Evolutionary conservation across 2,888 invertebrate species (phyloP).

Genomic region (Heliconius hortense): DNA sequence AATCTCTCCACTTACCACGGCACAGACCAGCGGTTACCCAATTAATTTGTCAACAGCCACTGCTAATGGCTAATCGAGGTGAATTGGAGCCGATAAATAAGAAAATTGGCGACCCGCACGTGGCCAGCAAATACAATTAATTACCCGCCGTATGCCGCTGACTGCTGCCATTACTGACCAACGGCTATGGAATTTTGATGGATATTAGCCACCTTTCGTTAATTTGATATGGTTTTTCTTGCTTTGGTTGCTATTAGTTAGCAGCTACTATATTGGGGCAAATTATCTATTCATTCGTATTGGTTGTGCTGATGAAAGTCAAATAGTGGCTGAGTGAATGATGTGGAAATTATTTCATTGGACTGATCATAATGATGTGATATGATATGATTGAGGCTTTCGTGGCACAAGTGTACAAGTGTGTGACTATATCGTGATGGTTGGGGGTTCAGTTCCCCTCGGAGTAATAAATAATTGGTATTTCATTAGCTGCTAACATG

Average conservation of each 20-base stretch:
- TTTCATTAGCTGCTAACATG: too few species aligned
- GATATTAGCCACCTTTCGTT: slow-evolving; percentile 38
- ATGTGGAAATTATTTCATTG: not conserved
- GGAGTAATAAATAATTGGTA: too few species aligned
- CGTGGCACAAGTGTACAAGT: too few species aligned
- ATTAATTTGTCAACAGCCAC: slow-evolving; percentile 45
- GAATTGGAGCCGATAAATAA: slow-evolving; percentile 72
- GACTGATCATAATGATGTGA: not conserved
- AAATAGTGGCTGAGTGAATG: not conserved
- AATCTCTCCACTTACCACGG: slow-evolving; percentile 11
- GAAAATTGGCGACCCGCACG: slow-evolving; percentile 67
- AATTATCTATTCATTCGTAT: not conserved
- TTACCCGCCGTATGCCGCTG: slow-evolving; percentile 51
- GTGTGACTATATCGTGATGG: too few species aligned
- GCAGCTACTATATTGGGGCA: not conserved
- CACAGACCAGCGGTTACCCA: slow-evolving; percentile 27
- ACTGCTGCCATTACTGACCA: slow-evolving; percentile 49
- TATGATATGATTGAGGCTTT: too few species aligned
- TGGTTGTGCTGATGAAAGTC: not conserved
- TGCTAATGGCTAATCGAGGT: slow-evolving; percentile 58
- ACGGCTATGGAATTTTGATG: slow-evolving; percentile 49
- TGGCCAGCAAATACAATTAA: slow-evolving; percentile 63
- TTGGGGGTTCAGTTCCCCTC: too few species aligned
- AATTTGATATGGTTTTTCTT: slow-evolving; percentile 30
- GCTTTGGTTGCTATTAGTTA: not conserved